Percentiles rank a stretch among this genome's conserved stretches.
Evolutionary conservation across 1,140 invertebrate species (phyloP).

Genomic region (Nymphalis io): DNA sequence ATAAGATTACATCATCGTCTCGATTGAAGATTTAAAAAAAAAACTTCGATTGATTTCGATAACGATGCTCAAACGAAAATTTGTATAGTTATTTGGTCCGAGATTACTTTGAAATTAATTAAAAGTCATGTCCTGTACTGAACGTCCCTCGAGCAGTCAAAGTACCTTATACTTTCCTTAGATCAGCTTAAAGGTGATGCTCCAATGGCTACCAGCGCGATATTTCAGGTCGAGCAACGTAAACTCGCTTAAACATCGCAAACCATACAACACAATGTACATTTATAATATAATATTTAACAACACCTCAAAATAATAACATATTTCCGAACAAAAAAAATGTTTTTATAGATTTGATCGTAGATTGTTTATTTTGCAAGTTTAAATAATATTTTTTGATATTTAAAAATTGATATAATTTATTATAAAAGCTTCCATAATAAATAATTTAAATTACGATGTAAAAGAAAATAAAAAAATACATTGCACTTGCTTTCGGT

Average conservation of each 20-base stretch:
- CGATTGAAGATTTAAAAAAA: too few relatives aligned
- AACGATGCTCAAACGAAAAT: constrained; percentile 5
- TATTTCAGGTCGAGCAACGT: not conserved
- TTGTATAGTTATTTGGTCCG: constrained; percentile 2
- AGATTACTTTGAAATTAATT: constrained; percentile 23
- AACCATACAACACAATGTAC: too few relatives aligned
- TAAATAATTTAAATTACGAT: not conserved
- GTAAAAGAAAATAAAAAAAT: not conserved
- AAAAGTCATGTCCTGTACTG: constrained; percentile 19
- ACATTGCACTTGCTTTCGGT: not conserved
- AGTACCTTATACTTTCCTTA: constrained; percentile 13
- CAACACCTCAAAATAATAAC: too few relatives aligned
- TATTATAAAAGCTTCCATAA: too few relatives aligned
- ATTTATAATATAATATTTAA: too few relatives aligned
- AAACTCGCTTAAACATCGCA: too few relatives aligned
- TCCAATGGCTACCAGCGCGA: not conserved
- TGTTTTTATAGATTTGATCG: too few relatives aligned
- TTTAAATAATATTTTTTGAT: too few relatives aligned
- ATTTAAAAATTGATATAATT: too few relatives aligned
- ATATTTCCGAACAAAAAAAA: too few relatives aligned
- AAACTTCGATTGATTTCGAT: not conserved
- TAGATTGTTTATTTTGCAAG: too few relatives aligned
- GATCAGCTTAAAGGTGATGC: not conserved
- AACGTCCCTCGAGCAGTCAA: constrained; percentile 17
- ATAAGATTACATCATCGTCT: too few relatives aligned